These are phyloP conservation scores for Thinocorus orbignyianus DNA, from an alignment of 2,113 vertebrate species.

Conservation along the genomic window DNA sequence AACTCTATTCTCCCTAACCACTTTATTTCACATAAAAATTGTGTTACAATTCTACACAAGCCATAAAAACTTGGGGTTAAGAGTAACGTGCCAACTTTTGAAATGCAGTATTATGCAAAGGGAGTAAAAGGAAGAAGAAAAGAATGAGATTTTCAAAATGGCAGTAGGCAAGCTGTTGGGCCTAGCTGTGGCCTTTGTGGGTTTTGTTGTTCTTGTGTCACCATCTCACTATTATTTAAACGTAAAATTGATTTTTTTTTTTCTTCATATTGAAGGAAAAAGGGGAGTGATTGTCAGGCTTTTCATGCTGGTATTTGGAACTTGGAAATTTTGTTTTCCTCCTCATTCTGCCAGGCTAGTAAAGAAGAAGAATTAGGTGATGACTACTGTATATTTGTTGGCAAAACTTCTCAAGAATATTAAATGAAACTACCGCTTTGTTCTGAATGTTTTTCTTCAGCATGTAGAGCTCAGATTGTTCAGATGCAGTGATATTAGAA, in stretches of 20 bases:
- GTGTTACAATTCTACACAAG: background rate
- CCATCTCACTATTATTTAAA: background rate
- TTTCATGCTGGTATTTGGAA: background rate
- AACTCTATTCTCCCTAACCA: background rate
- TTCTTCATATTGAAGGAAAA: background rate
- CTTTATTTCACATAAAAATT: background rate
- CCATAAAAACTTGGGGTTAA: background rate
- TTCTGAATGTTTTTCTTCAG: background rate
- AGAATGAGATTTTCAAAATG: background rate
- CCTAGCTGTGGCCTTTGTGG: background rate
- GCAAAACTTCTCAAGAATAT: background rate
- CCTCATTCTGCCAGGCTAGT: background rate
- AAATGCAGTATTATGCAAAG: background rate
- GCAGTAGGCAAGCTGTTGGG: background rate
- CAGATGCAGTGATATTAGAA: background rate
- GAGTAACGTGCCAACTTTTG: background rate
- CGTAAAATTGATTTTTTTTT: background rate
- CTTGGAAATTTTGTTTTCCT: background rate
- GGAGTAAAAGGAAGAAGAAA: background rate
- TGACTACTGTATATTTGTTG: background rate
- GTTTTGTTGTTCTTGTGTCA: background rate
- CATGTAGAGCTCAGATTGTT: background rate
- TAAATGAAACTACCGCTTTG: background rate
- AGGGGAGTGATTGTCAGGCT: background rate
- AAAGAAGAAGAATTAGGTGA: slow-evolving; percentile 9